phyloP scores from a whole-genome alignment of 2,797 vertebrate genomes.

The Danio albolineatus region DNA sequence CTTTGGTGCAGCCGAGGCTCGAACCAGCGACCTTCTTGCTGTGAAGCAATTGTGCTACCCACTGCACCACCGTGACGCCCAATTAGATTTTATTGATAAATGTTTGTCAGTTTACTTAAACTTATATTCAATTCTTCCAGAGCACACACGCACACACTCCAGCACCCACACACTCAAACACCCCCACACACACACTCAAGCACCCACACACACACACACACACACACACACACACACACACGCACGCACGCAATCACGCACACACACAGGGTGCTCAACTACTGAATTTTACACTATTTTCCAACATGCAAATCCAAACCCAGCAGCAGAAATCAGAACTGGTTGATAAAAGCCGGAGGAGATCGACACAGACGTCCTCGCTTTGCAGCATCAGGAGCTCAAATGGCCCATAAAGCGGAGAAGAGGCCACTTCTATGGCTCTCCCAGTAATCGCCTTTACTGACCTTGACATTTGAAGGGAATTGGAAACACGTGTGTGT shows the following conservation, averaged over 20 bases:
- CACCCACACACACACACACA: no score
- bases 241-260: no score
- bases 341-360: neutral
- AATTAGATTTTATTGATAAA: neutral
- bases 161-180: no score
- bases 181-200: no score
- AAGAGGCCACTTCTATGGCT: conserved; percentile 27
- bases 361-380: neutral
- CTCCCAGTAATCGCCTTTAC: conserved; percentile 34
- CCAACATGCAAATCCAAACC: conserved; percentile 53
- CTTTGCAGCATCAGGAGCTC: conserved; percentile 7
- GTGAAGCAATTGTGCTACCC: no score
- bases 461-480: conserved; percentile 40
- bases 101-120: neutral
- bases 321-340: conserved; percentile 26
- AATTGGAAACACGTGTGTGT: conserved; percentile 47
- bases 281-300: neutral
- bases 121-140: no score
- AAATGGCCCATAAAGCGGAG: conserved; percentile 32
- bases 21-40: no score
- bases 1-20: no score
- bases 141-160: no score
- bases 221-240: no score
- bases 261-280: neutral
- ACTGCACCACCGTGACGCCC: no score